These are phyloP conservation scores for Nycticebus coucang DNA, from an alignment of 2,113 vertebrate species.

Conservation along the genomic window DNA sequence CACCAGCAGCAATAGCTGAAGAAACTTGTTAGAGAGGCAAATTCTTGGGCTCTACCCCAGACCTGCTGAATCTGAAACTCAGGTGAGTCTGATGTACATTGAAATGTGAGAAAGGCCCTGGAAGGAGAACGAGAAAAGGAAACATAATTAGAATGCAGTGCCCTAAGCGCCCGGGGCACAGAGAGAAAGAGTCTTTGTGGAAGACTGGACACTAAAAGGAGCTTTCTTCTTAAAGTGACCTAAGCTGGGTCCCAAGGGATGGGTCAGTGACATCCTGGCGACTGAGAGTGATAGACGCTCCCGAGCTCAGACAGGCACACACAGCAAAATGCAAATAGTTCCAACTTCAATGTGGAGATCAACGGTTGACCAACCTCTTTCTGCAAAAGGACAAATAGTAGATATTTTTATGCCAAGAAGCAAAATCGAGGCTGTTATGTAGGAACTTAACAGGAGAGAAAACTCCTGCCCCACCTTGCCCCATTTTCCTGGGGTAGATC, in stretches of 20 bases:
- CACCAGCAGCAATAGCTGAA: neutral
- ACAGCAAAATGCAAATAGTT: neutral
- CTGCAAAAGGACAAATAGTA: neutral
- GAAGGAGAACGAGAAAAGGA: neutral
- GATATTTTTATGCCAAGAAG: neutral
- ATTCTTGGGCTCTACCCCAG: neutral
- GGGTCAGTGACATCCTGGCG: neutral
- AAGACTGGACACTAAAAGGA: neutral
- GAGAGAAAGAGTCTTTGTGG: neutral
- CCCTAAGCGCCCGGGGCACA: neutral
- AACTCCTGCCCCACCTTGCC: neutral
- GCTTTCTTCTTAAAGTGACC: neutral
- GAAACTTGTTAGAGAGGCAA: neutral
- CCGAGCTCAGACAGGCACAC: neutral
- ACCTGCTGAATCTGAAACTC: neutral
- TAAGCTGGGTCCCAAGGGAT: neutral
- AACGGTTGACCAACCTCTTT: neutral
- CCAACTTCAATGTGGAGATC: neutral
- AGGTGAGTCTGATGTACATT: neutral
- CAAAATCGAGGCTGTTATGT: neutral
- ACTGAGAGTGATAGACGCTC: too few relatives aligned
- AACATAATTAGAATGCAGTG: neutral
- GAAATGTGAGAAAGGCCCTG: neutral
- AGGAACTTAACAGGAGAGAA: neutral
- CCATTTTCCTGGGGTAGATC: neutral